Evolutionary conservation across 2,113 vertebrate species (phyloP).

Genomic region (Melanerpes aurifrons): DNA sequence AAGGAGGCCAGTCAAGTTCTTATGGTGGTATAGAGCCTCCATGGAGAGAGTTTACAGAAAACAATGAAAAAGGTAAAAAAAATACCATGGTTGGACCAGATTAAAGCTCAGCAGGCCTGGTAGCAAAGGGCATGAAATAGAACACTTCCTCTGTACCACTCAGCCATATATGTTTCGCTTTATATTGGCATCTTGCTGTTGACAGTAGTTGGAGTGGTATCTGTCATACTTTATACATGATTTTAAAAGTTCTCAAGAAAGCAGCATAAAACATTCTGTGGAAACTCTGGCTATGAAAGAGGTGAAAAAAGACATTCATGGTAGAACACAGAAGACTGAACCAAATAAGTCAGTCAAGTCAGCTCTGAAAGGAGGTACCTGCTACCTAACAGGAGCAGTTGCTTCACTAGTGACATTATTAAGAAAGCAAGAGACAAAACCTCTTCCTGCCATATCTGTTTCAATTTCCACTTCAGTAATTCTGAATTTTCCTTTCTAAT

Average conservation of each 20-base stretch:
- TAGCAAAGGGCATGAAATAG: neutral
- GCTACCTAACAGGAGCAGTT: neutral
- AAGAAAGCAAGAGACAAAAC: neutral
- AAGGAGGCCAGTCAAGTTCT: neutral
- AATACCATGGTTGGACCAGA: neutral
- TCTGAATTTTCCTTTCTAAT: neutral
- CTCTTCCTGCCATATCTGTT: neutral
- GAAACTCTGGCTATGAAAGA: neutral
- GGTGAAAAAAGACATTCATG: neutral
- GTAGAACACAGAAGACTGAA: neutral
- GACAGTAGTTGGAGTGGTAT: neutral
- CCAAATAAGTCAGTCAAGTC: neutral
- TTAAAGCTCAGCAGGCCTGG: neutral
- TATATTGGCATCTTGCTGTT: neutral
- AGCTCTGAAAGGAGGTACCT: neutral
- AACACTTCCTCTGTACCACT: neutral
- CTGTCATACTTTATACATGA: neutral
- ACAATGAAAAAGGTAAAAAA: neutral
- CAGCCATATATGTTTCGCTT: neutral
- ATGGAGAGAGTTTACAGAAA: conserved; percentile 7
- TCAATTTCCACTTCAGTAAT: neutral
- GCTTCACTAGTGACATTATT: neutral
- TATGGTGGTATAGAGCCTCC: neutral
- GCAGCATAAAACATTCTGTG: neutral
- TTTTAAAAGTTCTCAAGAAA: neutral